Conservation (phyloP, 2,888 invertebrate species). For the Tortrix viridana region DNA sequence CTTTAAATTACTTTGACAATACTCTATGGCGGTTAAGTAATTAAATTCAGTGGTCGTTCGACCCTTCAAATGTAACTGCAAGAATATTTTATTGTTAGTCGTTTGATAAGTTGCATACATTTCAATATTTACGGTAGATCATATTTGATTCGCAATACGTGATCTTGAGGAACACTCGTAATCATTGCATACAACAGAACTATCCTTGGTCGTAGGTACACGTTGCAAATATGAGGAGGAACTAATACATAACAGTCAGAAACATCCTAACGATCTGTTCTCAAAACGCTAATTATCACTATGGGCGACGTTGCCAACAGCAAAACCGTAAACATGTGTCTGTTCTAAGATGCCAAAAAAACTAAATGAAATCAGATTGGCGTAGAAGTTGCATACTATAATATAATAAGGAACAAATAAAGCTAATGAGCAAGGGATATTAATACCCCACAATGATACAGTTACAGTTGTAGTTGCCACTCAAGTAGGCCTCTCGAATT, state of each 20-base stretch:
- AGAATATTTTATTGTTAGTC: too few relatives aligned
- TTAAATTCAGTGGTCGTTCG: too few relatives aligned
- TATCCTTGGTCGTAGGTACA: background rate
- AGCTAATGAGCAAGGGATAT: slow-evolving; percentile 16
- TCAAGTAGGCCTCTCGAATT: slow-evolving; percentile 1
- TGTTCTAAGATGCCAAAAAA: slow-evolving; percentile 60
- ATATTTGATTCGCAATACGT: too few relatives aligned
- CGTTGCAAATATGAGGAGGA: background rate
- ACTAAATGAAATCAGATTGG: slow-evolving; percentile 43
- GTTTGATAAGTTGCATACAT: too few relatives aligned
- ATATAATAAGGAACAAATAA: background rate
- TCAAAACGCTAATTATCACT: slow-evolving; percentile 47
- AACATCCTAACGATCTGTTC: slow-evolving; percentile 47
- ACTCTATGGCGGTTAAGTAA: too few relatives aligned
- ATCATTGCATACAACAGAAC: background rate
- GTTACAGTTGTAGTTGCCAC: background rate
- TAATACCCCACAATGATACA: background rate
- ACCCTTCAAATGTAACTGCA: too few relatives aligned
- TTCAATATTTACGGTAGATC: too few relatives aligned
- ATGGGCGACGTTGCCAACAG: slow-evolving; percentile 59
- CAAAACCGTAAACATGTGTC: slow-evolving; percentile 60
- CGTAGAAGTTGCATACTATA: background rate
- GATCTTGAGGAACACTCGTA: background rate
- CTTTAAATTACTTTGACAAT: too few relatives aligned
- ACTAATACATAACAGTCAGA: slow-evolving; percentile 38